These are phyloP conservation scores for Teleogryllus occipitalis DNA, from an alignment of 1,140 invertebrate species.

Conservation along the genomic window DNA sequence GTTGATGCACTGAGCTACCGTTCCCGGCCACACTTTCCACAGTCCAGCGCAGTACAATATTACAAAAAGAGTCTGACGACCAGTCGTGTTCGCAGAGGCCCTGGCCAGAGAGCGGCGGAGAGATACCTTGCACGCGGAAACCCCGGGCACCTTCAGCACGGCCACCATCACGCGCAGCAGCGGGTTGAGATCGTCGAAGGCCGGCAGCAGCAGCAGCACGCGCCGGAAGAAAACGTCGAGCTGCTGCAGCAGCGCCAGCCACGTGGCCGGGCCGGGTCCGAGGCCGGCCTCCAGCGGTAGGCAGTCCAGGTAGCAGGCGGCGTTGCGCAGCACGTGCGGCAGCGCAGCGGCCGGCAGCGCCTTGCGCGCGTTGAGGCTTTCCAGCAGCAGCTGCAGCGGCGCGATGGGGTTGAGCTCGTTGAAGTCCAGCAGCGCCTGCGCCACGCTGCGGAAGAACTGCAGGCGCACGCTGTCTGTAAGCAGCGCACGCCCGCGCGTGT, in stretches of 20 bases:
- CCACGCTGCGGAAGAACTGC: constrained; percentile 88
- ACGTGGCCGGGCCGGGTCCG: constrained; percentile 54
- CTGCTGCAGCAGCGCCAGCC: constrained; percentile 71
- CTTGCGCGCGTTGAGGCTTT: constrained; percentile 85
- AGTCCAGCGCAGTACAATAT: no score
- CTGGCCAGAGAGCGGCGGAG: neutral
- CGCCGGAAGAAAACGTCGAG: constrained; percentile 80
- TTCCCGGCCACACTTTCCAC: no score
- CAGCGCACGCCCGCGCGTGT: neutral
- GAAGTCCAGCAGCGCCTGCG: constrained; percentile 90
- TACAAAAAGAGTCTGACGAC: no score
- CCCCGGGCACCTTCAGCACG: constrained; percentile 75
- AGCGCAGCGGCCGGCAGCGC: constrained; percentile 68
- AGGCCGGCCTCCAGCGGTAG: constrained; percentile 75
- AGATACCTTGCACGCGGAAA: constrained; percentile 65
- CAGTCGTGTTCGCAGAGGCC: no score
- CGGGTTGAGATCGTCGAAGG: constrained; percentile 64
- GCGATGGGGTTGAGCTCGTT: constrained; percentile 91
- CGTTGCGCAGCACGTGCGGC: constrained; percentile 71
- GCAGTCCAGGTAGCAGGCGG: constrained; percentile 88
- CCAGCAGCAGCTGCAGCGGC: constrained; percentile 82
- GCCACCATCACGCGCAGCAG: constrained; percentile 78
- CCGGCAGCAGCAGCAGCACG: constrained; percentile 62
- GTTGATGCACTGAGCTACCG: no score
- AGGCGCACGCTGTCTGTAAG: constrained; percentile 52